Evolutionary conservation across 2,797 vertebrate genomes (phyloP), one percentile per base, ranked within the genome.

Genomic region (Podargus strigoides): DNA sequence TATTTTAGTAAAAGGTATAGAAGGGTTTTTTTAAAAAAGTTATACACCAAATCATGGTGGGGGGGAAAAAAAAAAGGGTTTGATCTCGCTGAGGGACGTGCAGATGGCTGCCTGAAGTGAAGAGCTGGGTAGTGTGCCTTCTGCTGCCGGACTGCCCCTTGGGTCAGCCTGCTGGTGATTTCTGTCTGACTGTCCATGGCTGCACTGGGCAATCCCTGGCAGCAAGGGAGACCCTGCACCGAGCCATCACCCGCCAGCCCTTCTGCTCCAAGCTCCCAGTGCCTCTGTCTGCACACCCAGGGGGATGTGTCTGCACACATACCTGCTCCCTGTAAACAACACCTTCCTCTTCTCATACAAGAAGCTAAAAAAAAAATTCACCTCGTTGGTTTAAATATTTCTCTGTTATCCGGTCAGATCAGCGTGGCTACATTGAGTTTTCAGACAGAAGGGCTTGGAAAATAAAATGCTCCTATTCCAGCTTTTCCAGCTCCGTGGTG

Each of bases 81-180:
- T 74, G 52, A 6, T 36, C 37, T 60, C 1, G 1, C 18, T 0
- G 3, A 2, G 55, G 79, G 32, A 1, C 0, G 9, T 3, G 6
- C 8, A 9, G 84, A 9, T 0, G 1, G 42, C 2, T 4, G 16
- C 15, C 30, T 7, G 9, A 7, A 34, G 69, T 6, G 0, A 7
- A 5, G 76, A 32, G 88, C 53, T 12, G 82, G 63, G 50, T 0
- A 3, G 73, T 2, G 80, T 37, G 79, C 60, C 21, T 19, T 19
- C 7, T 59, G 63, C 81, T 23, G 64, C 70, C 9, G 1, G 60
- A 2, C 30, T 20, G 36, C 34, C 69, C 73, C 56, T 3, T 2
- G 41, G 66, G 32, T 21, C 63, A 19, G 67, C 10, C 11, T 3
- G 12, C 5, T 24, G 47, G 5, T 6, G 72, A 41, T 37, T 12